phyloP scores from a whole-genome alignment of 2,113 vertebrate species.

The Mustela nigripes region DNA sequence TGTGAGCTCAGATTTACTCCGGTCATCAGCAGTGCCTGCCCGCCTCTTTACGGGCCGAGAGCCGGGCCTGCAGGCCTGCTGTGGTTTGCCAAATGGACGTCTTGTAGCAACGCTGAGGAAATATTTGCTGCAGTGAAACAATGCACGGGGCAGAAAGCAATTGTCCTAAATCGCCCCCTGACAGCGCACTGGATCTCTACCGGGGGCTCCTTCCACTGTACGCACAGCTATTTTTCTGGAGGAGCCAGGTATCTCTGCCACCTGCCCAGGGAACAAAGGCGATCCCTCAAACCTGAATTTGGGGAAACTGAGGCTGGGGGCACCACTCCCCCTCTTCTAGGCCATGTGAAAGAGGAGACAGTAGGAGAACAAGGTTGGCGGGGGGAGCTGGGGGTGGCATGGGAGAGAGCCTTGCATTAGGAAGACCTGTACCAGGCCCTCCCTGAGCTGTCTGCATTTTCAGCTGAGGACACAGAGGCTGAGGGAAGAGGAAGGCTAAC shows the following conservation, averaged over 20 bases:
- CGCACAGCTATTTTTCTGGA: neutral
- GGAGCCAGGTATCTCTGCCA: neutral
- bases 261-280: neutral
- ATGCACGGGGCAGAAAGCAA: constrained; percentile 73
- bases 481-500: neutral
- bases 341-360: neutral
- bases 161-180: constrained; percentile 77
- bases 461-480: neutral
- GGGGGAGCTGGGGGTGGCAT: too few species aligned
- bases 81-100: constrained; percentile 72
- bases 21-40: constrained; percentile 51
- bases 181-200: constrained; percentile 28
- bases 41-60: constrained; percentile 45
- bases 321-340: neutral
- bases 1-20: constrained; percentile 82
- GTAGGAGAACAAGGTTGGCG: neutral
- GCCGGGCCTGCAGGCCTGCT: constrained; percentile 32
- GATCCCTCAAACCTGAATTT: neutral
- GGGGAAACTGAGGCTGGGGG: constrained; percentile 27
- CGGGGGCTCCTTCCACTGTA: neutral
- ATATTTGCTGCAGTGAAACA: constrained; percentile 80
- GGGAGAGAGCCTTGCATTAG: neutral
- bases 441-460: neutral
- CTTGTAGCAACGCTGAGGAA: constrained; percentile 73
- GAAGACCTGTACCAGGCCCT: neutral